A percentile compares a stretch with the other conserved stretches of the same genome.
These are phyloP conservation scores for Notechis scutatus DNA, from an alignment of 2,113 vertebrate genomes.

Conservation along the genomic window DNA sequence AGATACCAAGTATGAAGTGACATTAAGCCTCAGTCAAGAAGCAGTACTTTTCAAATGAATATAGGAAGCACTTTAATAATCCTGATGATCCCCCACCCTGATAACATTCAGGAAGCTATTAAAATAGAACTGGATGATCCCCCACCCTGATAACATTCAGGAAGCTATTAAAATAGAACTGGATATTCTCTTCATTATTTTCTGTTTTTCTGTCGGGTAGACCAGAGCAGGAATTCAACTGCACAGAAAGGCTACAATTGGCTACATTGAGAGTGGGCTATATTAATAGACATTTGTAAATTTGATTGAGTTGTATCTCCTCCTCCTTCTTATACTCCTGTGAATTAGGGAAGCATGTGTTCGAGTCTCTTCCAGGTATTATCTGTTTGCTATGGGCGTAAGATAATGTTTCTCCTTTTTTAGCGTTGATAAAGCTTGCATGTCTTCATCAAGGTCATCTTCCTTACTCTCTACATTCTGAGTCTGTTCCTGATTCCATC, in stretches of 20 bases:
- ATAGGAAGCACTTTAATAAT: neutral
- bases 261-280: neutral
- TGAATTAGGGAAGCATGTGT: neutral
- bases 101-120: neutral
- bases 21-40: neutral
- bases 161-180: neutral
- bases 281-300: neutral
- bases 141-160: neutral
- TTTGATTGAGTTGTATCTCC: neutral
- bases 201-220: neutral
- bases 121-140: neutral
- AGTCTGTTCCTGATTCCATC: neutral
- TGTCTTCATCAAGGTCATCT: neutral
- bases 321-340: neutral
- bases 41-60: neutral
- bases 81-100: neutral
- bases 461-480: neutral
- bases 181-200: neutral
- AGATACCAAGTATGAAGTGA: neutral
- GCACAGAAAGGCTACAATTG: neutral
- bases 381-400: neutral
- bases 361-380: neutral
- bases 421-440: neutral
- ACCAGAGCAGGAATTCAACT: neutral
- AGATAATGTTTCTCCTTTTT: neutral